Base-by-base conservation (phyloP, 1,140 invertebrate species). In the Pectinophora gossypiella region DNA sequence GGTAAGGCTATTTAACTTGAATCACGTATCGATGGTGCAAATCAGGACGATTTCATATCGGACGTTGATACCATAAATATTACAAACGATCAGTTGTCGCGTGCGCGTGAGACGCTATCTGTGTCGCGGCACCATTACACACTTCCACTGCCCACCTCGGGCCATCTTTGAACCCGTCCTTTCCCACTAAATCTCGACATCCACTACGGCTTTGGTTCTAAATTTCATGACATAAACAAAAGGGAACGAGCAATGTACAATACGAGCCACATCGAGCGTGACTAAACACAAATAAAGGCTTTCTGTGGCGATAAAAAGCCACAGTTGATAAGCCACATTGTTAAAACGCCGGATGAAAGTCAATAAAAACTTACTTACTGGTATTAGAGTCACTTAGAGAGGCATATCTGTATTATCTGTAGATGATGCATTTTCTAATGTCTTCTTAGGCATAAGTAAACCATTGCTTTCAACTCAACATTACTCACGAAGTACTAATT, bases 81-180 rank as follows among this genome's bases (percentile, higher is more conserved):
- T 51, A 64, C 46, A 68, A 53, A 58, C 54, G 48, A 65, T 65
- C 44, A 60, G 52, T 59, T 51, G 62, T 56, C 51, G 64, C 62
- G 54, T 38, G 63, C 61, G 65, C 79, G 75, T 78, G 76, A 72
- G 63, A 54, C 47, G 62, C 66, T 68, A 72, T 76, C 64, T 77
- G 51, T 77, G 75, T 53, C 78, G 70, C 57, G 79, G 72, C 79
- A 76, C 66, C 75, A 69, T 80, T 72, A 74, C 82, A 77, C 70
- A 78, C 70, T 79, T 83, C 70, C 59, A 68, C 46, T 63, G 54
- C 54, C 57, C 61, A 59, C 19, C 51, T 59, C 65, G 48, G 40
- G 45, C 67, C 59, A 59, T 61, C 61, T 62, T 60, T 50, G 50
- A 74, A 68, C 63, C 71, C 56, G 71, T 74, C 73, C 70, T 71